Evolutionary conservation across 2,888 invertebrate species (phyloP).

Genomic region (Glaucopsyche alexis): DNA sequence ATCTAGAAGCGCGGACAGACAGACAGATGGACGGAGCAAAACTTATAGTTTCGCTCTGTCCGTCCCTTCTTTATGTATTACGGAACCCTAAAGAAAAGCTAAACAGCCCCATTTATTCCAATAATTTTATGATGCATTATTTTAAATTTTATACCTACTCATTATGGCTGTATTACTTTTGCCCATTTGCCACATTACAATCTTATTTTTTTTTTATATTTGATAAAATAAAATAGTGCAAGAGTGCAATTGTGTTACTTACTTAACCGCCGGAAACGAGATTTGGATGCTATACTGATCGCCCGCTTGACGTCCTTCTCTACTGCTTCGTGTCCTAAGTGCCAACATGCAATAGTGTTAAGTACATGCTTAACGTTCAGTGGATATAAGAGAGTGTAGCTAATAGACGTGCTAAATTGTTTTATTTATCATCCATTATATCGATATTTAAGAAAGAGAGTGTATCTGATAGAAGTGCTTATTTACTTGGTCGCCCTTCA

Average conservation of each 20-base stretch:
- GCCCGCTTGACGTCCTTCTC: conserved; percentile 92
- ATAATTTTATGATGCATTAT: too few species aligned
- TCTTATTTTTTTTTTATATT: too few species aligned
- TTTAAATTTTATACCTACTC: background rate
- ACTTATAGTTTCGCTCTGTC: too few species aligned
- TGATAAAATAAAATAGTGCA: conserved; percentile 41
- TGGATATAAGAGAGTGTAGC: background rate
- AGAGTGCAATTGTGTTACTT: conserved; percentile 75
- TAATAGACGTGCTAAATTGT: conserved; percentile 12
- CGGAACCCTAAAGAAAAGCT: too few species aligned
- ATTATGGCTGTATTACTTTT: too few species aligned
- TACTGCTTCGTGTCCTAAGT: conserved; percentile 84
- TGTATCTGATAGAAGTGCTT: conserved; percentile 2
- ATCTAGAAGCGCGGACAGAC: too few species aligned
- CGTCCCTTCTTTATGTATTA: too few species aligned
- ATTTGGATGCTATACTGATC: conserved; percentile 95
- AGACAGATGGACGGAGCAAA: too few species aligned
- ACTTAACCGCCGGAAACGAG: conserved; percentile 95
- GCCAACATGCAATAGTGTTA: conserved; percentile 78
- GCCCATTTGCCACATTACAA: too few species aligned
- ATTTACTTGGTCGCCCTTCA: background rate
- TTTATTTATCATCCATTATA: background rate
- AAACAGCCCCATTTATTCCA: background rate
- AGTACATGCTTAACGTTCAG: conserved; percentile 55
- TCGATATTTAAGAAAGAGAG: background rate